Base-by-base conservation (phyloP, 2,888 invertebrate species). In the Cataglyphis rosenhaueri region DNA sequence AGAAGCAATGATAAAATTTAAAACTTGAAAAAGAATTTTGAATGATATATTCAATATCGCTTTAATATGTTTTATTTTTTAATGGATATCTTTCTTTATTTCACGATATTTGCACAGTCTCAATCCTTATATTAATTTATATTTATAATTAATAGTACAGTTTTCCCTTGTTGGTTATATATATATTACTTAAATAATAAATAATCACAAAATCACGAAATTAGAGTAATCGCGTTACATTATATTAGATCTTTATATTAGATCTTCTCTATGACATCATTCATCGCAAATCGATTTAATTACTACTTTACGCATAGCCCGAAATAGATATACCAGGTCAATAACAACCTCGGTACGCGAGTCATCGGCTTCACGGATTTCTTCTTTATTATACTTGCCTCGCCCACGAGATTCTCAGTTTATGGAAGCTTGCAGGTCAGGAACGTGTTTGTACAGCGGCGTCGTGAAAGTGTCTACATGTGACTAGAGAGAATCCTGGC, bases 351-450 rank as follows among this genome's bases (percentile, higher is more conserved):
- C 29, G 29, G n/a, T 35, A 59, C 32, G 44, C 48, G 61, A 76
- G 76, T 83, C 48, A 68, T 41, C 62, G 38, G 48, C 18, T 68
- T 66, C 64, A 66, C 38, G 76, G 84, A 88, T 86, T 86, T 90
- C 86, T 89, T 87, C 86, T 87, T 83, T 73, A 64, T 84, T 86
- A 79, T 79, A 65, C 82, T 52, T 66, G 68, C 71, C 29, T 86
- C 90, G 89, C 91, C 92, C 89, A 91, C 92, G 84, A 81, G 44
- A 66, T 64, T 85, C 74, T 85, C 91, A 25, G 84, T 91, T 91
- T 89, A 91, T 90, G 88, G 91, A 89, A 90, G 88, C 89, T 87
- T 89, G 89, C 82, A 61, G 74, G 85, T 84, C 87, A 79, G 83
- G 81, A 86, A 86, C 81, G 61, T 74, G 84, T 87, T 85, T 75